A percentile compares a stretch with the other conserved stretches of the same genome.
These are phyloP conservation scores for Cerceris rybyensis DNA, from an alignment of 2,888 invertebrate species.

Conservation along the genomic window DNA sequence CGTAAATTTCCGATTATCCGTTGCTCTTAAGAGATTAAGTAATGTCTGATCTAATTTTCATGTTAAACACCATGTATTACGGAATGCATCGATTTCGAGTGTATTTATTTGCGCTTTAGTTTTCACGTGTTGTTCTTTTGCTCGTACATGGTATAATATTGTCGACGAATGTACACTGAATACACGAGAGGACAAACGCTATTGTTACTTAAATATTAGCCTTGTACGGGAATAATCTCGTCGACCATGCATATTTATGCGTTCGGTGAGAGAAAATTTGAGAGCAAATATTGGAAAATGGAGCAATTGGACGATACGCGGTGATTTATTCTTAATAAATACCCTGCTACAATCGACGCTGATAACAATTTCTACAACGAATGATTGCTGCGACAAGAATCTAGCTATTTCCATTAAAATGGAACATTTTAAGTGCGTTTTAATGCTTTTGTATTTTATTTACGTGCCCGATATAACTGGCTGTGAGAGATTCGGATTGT, in stretches of 20 bases:
- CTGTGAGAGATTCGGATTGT: neutral
- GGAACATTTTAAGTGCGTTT: no score
- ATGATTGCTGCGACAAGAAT: no score
- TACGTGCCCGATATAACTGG: no score
- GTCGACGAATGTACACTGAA: neutral
- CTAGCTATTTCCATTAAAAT: no score
- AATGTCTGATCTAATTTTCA: no score
- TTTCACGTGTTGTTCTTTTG: no score
- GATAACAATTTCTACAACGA: neutral
- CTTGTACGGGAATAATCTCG: constrained; percentile 22
- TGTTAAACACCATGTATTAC: no score
- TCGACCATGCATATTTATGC: constrained; percentile 38
- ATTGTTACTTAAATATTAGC: constrained; percentile 42
- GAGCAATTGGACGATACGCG: neutral
- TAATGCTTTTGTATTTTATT: no score
- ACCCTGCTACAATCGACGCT: neutral
- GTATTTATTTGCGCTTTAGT: no score
- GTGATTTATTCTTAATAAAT: constrained; percentile 5
- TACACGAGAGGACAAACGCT: constrained; percentile 16
- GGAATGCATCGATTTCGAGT: no score
- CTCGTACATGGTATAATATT: no score
- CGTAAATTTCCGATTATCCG: constrained; percentile 21
- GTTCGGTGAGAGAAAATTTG: constrained; percentile 23
- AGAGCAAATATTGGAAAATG: constrained; percentile 39
- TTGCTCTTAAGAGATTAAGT: no score